phyloP scores from a whole-genome alignment of 2,888 invertebrate genomes.

The Lymantria monacha region DNA sequence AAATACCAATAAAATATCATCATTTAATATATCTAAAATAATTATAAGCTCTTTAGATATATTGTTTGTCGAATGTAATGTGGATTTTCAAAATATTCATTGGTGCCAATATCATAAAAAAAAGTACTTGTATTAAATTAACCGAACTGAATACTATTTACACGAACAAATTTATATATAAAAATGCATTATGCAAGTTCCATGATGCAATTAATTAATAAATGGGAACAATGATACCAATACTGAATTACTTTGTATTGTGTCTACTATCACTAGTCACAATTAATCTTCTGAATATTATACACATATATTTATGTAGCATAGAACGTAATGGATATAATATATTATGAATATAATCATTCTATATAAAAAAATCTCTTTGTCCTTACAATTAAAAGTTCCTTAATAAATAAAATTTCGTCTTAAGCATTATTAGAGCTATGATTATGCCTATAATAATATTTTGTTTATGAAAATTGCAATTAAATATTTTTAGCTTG shows the following conservation, averaged over 20 bases:
- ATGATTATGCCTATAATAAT: neutral
- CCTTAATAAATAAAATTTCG: conserved; percentile 23
- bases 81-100: conserved; percentile 38
- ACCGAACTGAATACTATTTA: conserved; percentile 39
- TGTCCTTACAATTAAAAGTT: conserved; percentile 29
- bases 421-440: conserved; percentile 8
- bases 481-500: conserved; percentile 35
- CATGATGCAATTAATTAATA: conserved; percentile 47
- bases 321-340: neutral
- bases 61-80: conserved; percentile 4
- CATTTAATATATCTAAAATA: neutral
- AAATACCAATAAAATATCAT: neutral
- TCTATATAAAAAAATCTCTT: conserved; percentile 29
- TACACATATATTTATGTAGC: neutral
- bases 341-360: conserved; percentile 6
- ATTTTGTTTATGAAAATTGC: conserved; percentile 1
- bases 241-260: conserved; percentile 20
- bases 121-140: conserved; percentile 18
- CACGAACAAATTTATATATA: conserved; percentile 30
- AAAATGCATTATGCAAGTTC: conserved; percentile 33
- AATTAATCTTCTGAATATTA: neutral
- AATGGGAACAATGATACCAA: conserved; percentile 71
- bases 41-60: neutral
- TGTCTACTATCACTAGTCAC: conserved; percentile 2
- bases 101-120: conserved; percentile 66